Evolutionary conservation across 2,888 invertebrate genomes (phyloP).

Genomic region (Hemithea aestivaria): DNA sequence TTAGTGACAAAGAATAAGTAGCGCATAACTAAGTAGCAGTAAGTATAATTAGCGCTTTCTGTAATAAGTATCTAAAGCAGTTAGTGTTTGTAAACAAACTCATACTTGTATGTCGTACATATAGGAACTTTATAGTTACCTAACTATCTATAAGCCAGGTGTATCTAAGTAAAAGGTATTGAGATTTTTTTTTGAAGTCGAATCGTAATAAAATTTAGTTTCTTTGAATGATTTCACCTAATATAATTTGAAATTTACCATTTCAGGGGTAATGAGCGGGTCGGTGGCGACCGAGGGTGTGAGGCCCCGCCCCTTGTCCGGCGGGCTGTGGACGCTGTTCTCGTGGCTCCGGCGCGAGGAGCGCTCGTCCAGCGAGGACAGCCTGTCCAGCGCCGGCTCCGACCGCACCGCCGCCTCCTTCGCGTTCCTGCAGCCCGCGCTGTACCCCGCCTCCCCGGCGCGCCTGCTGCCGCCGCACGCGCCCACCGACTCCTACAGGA

Average conservation of each 20-base stretch:
- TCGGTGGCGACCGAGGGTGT: conserved; percentile 45
- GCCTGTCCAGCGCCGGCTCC: conserved; percentile 84
- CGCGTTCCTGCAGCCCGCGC: conserved; percentile 81
- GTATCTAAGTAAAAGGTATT: too few relatives aligned
- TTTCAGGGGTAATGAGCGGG: conserved; percentile 66
- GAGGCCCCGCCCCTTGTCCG: conserved; percentile 67
- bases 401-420: conserved; percentile 86
- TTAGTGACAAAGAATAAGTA: too few relatives aligned
- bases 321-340: conserved; percentile 81
- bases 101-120: too few relatives aligned
- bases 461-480: conserved; percentile 73
- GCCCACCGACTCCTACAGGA: conserved; percentile 82
- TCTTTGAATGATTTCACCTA: not conserved
- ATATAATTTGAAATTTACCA: not conserved
- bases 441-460: conserved; percentile 62
- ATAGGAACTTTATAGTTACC: not conserved
- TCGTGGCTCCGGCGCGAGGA: conserved; percentile 85
- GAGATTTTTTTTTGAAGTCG: too few relatives aligned
- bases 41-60: too few relatives aligned
- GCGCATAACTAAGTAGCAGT: not conserved
- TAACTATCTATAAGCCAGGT: too few relatives aligned
- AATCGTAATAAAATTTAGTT: too few relatives aligned
- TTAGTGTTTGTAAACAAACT: conserved; percentile 12
- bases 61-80: not conserved
- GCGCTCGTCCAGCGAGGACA: conserved; percentile 61